Conservation (phyloP, 2,113 vertebrate species). For the Tragelaphus strepsiceros region DNA sequence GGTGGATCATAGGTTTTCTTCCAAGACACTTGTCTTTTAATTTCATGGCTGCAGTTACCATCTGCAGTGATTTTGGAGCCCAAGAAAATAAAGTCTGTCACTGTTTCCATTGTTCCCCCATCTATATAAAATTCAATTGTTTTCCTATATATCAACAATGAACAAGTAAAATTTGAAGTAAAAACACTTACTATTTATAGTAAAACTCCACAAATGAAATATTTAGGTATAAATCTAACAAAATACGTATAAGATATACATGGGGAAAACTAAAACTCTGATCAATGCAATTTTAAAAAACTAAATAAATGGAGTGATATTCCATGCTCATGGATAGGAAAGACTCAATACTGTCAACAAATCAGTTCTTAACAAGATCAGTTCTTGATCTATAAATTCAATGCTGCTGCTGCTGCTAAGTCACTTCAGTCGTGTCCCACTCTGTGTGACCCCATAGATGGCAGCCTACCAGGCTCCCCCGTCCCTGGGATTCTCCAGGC, state of each 20-base stretch:
- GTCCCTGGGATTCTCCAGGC: too few species aligned
- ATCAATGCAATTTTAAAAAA: neutral
- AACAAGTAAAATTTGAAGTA: neutral
- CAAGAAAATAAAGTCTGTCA: neutral
- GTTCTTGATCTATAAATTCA: neutral
- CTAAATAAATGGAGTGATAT: neutral
- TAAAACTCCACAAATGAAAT: neutral
- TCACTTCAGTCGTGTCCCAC: too few species aligned
- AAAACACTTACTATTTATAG: neutral
- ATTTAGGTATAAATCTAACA: neutral
- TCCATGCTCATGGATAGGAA: neutral
- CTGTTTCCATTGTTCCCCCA: neutral
- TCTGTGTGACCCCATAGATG: too few species aligned
- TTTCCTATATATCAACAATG: neutral
- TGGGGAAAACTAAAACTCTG: neutral
- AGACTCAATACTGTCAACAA: neutral
- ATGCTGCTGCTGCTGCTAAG: neutral
- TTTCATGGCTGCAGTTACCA: neutral
- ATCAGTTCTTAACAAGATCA: neutral
- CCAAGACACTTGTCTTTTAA: neutral
- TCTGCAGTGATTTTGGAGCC: neutral
- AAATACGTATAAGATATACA: neutral
- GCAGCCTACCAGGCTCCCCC: too few species aligned
- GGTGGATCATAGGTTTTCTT: neutral
- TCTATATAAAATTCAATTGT: neutral